phyloP scores from a whole-genome alignment of 2,797 vertebrate species.

The Sphenopsis melanotis region DNA sequence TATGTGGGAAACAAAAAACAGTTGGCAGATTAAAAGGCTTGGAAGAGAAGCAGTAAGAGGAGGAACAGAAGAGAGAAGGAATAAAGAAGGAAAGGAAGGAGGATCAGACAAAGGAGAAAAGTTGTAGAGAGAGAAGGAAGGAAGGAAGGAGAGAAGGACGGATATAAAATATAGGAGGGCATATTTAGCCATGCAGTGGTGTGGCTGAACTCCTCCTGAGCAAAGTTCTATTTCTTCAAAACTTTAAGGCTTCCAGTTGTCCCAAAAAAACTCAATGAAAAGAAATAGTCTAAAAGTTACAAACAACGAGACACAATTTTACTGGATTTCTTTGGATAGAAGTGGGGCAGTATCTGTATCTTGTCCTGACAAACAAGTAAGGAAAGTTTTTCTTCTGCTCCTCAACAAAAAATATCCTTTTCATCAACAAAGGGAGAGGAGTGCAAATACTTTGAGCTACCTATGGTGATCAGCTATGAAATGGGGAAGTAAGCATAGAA shows the following conservation, averaged over 20 bases:
- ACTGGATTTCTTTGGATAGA: not conserved
- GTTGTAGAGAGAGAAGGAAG: not conserved
- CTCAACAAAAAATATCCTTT: not conserved
- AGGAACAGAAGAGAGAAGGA: not conserved
- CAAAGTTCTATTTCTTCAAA: not conserved
- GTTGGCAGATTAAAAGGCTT: not conserved
- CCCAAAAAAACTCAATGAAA: not conserved
- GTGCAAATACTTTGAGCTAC: not conserved
- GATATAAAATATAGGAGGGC: not conserved
- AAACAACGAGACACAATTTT: not conserved
- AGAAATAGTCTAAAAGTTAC: not conserved
- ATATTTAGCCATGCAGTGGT: not conserved
- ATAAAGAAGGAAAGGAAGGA: not conserved
- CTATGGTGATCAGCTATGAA: not conserved
- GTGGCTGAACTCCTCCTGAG: not conserved
- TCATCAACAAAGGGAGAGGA: not conserved
- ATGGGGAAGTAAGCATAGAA: not conserved
- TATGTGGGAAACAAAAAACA: not conserved
- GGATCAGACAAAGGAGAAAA: not conserved
- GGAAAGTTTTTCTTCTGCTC: not conserved
- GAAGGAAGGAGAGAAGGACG: not conserved
- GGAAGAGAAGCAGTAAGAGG: not conserved
- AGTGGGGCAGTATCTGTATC: not conserved
- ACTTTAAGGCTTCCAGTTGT: not conserved
- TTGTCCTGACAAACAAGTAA: not conserved